Conservation (phyloP, 2,888 invertebrate species). For the Nebria brevicollis region DNA sequence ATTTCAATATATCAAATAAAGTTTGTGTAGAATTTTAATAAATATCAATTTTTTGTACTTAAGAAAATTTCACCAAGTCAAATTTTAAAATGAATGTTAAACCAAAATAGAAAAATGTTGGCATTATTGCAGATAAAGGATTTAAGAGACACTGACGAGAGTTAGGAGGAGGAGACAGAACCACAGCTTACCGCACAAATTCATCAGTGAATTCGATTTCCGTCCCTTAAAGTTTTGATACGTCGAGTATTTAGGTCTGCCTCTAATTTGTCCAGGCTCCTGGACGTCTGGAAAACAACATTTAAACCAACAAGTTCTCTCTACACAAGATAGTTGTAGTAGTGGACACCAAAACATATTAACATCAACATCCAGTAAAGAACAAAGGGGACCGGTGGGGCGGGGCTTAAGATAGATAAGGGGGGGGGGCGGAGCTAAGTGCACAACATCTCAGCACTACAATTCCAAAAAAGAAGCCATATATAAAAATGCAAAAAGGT, state of each 20-base stretch:
- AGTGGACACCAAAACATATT: constrained; percentile 6
- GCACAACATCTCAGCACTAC: constrained; percentile 42
- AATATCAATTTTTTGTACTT: neutral
- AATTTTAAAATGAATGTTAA: neutral
- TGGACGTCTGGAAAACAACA: constrained; percentile 73
- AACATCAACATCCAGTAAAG: constrained; percentile 8
- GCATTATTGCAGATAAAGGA: neutral
- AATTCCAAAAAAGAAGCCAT: constrained; percentile 8
- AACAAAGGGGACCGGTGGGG: neutral
- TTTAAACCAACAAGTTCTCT: constrained; percentile 51
- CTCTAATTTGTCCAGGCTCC: constrained; percentile 80
- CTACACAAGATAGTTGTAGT: constrained; percentile 39
- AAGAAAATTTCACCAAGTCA: neutral
- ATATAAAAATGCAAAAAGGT: neutral
- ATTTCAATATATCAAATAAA: neutral
- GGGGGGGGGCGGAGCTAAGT: constrained; percentile 29
- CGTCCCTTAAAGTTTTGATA: constrained; percentile 90
- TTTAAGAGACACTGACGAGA: neutral
- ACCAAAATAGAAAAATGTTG: neutral
- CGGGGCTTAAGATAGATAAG: constrained; percentile 21
- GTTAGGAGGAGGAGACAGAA: constrained; percentile 3
- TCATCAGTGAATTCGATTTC: constrained; percentile 95
- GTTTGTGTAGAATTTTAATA: too few species aligned
- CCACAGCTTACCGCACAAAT: constrained; percentile 90
- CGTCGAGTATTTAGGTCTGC: constrained; percentile 85